Conservation (phyloP, 2,113 vertebrate species). For the Manacus vitellinus region DNA sequence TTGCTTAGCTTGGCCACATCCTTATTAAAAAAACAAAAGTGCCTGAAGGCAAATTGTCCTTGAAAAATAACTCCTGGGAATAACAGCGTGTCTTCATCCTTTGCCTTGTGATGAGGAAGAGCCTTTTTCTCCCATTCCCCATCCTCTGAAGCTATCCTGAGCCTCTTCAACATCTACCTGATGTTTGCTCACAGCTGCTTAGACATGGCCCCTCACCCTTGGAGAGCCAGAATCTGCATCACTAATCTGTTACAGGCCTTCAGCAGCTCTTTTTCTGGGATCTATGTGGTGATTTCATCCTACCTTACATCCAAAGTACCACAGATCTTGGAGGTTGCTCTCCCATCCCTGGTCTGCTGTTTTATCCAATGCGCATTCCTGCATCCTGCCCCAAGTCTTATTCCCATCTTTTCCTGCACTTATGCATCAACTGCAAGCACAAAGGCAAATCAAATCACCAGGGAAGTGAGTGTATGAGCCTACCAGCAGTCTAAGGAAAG, state of each 20-base stretch:
- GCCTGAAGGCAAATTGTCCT: conserved; percentile 29
- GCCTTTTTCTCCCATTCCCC: neutral
- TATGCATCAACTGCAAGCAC: neutral
- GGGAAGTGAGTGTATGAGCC: neutral
- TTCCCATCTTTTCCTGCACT: neutral
- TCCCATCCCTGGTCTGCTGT: neutral
- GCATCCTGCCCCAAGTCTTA: neutral
- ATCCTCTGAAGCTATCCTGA: neutral
- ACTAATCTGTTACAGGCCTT: neutral
- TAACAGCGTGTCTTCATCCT: neutral
- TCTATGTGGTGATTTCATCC: neutral
- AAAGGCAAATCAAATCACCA: neutral
- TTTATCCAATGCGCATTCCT: neutral
- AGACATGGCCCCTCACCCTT: neutral
- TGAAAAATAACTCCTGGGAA: conserved; percentile 28
- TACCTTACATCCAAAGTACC: neutral
- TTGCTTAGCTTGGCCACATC: conserved; percentile 47
- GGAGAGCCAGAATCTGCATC: neutral
- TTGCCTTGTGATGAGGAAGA: neutral
- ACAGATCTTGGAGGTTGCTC: neutral
- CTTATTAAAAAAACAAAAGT: conserved; percentile 40
- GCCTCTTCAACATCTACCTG: neutral
- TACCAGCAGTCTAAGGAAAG: neutral
- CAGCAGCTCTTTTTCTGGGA: neutral
- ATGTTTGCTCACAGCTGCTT: neutral